Evolutionary conservation across 1,140 invertebrate genomes (phyloP), one percentile per base, ranked within the genome.

Genomic region (Ceratina calcarata): DNA sequence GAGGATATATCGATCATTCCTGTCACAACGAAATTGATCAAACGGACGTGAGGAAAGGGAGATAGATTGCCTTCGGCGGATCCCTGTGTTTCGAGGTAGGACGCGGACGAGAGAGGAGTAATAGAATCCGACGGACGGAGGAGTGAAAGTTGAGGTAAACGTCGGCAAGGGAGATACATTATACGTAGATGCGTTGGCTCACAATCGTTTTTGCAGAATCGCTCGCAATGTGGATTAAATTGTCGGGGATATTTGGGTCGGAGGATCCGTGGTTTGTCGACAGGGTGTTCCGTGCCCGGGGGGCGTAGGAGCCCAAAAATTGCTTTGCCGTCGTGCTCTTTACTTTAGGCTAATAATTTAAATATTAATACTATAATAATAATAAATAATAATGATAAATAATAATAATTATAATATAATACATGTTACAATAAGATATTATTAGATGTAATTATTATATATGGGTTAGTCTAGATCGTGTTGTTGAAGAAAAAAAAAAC

Each of bases 381-480:
- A 84, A 90, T 88, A 77, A 90, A 89, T 88, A 78, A 91, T 90
- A 87, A 91, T 88, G 83, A 93, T 92, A 91, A 88, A 91, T 88
- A 84, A 90, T 88, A 77, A 91, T 90, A 87, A 91, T 88, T 85
- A 93, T 92, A 91, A 92, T 92, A 92, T 91, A 91, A 91, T 93
- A 92, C 90, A 92, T 93, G 91, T 93, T 93, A 93, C 85, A 90
- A 90, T 93, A 93, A 93, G 92, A 92, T 93, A 93, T 92, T 93
- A 93, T 92, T 93, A 93, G 92, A 93, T 92, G 92, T 93, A 92
- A 93, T 93, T 92, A 93, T 93, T 93, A 93, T 93, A 90, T 89
- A 93, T 93, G 91, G 91, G 92, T 92, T 93, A 93, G 92, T 91
- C 87, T 93, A 93, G 92, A 91, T 92, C 91, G 92, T 92, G 91